Percentiles rank a stretch among this genome's conserved stretches.
Evolutionary conservation across 2,113 vertebrate genomes (phyloP).

Genomic region (Lampris megalopsis): DNA sequence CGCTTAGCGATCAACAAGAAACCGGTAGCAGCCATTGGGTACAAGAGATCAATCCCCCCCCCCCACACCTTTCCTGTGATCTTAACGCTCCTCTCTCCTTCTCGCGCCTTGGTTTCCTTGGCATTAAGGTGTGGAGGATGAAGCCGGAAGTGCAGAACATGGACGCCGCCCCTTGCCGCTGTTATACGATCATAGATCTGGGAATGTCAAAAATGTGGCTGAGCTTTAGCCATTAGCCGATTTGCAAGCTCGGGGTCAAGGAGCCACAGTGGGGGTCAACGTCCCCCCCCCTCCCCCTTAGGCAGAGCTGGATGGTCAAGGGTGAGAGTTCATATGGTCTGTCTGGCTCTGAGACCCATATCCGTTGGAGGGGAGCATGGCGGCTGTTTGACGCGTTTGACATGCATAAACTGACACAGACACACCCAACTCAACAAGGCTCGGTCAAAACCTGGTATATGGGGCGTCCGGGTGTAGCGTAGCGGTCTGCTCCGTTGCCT

Average conservation of each 20-base stretch:
- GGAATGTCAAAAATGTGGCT: constrained; percentile 70
- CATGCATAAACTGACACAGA: constrained; percentile 19
- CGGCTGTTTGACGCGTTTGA: constrained; percentile 11
- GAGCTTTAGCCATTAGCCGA: constrained; percentile 74
- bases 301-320: constrained; percentile 59
- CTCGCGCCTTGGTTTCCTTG: not conserved
- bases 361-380: not conserved
- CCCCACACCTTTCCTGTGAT: too few relatives aligned
- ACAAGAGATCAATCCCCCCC: too few relatives aligned
- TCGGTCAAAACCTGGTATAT: too few relatives aligned
- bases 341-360: constrained; percentile 56
- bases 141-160: constrained; percentile 45
- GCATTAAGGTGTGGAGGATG: constrained; percentile 12
- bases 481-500: too few relatives aligned
- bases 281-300: not conserved
- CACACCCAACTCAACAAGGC: not conserved
- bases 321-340: constrained; percentile 68
- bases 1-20: too few relatives aligned
- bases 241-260: constrained; percentile 62
- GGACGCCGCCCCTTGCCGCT: constrained; percentile 29
- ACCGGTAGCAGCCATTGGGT: too few relatives aligned
- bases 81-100: not conserved
- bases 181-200: constrained; percentile 28
- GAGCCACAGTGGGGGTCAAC: constrained; percentile 52
- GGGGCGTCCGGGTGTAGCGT: too few relatives aligned